Conservation (phyloP, 2,888 invertebrate species). For the Sarcophaga subvicina region DNA sequence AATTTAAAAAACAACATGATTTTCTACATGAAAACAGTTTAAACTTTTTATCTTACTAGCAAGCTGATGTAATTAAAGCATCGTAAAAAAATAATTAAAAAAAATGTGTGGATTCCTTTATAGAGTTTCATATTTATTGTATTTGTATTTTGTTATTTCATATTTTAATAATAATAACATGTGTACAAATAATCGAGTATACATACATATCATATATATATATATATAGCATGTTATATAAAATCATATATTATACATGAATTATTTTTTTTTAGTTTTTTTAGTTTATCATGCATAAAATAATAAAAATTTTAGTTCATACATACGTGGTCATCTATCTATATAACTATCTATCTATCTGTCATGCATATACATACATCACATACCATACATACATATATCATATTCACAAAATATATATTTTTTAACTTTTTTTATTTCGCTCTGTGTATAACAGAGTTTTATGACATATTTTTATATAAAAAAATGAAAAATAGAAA, state of each 20-base stretch:
- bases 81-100: neutral
- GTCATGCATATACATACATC: too few species aligned
- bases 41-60: neutral
- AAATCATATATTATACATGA: constrained; percentile 59
- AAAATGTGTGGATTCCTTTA: neutral
- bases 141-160: neutral
- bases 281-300: constrained; percentile 67
- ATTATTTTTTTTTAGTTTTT: constrained; percentile 22
- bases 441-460: neutral
- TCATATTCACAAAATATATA: constrained; percentile 49
- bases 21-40: neutral
- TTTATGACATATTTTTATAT: neutral
- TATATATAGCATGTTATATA: constrained; percentile 55
- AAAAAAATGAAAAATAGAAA: constrained; percentile 24
- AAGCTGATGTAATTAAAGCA: neutral
- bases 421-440: constrained; percentile 20
- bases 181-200: neutral
- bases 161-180: neutral
- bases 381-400: constrained; percentile 27
- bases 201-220: constrained; percentile 21
- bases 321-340: constrained; percentile 44
- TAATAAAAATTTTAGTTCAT: constrained; percentile 66
- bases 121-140: neutral
- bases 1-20: neutral
- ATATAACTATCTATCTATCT: too few species aligned